Percentiles rank a stretch among this genome's conserved stretches.
phyloP scores from a whole-genome alignment of 2,888 invertebrate genomes.

The Agapostemon virescens region DNA sequence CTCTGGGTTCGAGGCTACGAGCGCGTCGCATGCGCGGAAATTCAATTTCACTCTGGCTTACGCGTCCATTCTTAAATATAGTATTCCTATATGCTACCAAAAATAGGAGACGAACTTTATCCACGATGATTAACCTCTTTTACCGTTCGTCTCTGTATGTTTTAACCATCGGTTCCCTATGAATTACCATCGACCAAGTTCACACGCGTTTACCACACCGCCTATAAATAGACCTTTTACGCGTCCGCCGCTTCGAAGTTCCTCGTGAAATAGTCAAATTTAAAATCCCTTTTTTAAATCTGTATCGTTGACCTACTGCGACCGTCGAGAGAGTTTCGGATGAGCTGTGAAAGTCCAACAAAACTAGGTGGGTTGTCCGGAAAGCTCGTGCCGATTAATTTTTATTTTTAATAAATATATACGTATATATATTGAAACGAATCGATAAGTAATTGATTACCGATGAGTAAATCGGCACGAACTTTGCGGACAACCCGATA shows the following conservation, averaged over 20 bases:
- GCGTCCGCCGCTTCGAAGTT: not conserved
- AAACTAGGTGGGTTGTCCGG: no score
- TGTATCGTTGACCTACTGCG: not conserved
- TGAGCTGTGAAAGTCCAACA: not conserved
- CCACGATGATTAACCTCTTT: conserved; percentile 20
- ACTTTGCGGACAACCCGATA: no score
- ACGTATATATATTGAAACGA: no score
- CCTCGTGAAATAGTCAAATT: not conserved
- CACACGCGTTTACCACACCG: not conserved
- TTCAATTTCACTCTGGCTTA: conserved; percentile 61
- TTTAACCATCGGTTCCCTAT: not conserved
- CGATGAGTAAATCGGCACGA: no score
- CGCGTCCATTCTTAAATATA: conserved; percentile 48
- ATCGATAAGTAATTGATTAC: no score
- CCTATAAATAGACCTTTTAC: conserved; percentile 6
- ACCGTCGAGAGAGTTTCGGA: not conserved
- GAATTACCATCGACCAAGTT: not conserved
- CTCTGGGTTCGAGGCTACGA: conserved; percentile 70
- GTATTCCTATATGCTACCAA: conserved; percentile 55
- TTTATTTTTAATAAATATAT: no score
- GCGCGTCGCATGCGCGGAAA: conserved; percentile 65
- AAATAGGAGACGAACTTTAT: conserved; percentile 57
- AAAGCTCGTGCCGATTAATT: no score
- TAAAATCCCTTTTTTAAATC: not conserved
- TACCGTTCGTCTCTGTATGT: not conserved